Evolutionary conservation across 2,888 invertebrate genomes (phyloP).

Genomic region (Agrilus mali): DNA sequence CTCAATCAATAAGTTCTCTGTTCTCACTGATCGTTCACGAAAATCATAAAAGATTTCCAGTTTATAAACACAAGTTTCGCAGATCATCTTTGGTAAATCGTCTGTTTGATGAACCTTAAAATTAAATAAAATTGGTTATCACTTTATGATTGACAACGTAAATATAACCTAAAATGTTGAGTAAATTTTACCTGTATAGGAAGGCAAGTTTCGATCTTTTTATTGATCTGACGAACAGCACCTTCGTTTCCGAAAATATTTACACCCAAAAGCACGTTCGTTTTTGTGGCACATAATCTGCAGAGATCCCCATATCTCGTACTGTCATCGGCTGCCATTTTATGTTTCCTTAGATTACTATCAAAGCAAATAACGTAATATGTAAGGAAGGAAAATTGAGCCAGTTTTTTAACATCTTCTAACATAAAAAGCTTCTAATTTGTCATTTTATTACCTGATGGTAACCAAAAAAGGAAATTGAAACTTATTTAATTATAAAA

Average conservation of each 20-base stretch:
- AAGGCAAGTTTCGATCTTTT: conserved; percentile 44
- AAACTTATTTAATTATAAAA: too few relatives aligned
- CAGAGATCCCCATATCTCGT: conserved; percentile 30
- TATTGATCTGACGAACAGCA: conserved; percentile 39
- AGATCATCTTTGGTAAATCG: conserved; percentile 45
- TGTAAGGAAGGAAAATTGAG: too few relatives aligned
- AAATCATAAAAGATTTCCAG: conserved; percentile 43
- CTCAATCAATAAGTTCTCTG: conserved; percentile 37
- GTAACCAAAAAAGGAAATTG: too few relatives aligned
- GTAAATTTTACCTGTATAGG: conserved; percentile 38
- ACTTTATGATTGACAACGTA: background rate
- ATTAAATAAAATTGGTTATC: conserved; percentile 6
- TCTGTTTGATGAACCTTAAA: conserved; percentile 41
- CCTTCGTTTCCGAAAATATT: conserved; percentile 35
- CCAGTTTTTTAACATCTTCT: too few relatives aligned
- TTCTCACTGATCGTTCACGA: conserved; percentile 40
- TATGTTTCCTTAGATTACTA: conserved; percentile 1
- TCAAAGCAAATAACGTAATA: too few relatives aligned
- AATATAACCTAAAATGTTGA: conserved; percentile 1
- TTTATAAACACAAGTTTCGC: conserved; percentile 43
- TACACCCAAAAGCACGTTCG: conserved; percentile 26
- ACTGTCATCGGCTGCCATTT: conserved; percentile 24
- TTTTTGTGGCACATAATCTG: conserved; percentile 32
- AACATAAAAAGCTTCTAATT: too few relatives aligned
- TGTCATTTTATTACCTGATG: too few relatives aligned